Base-by-base conservation (phyloP, 2,888 invertebrate species). In the Epirrhoe alternata region DNA sequence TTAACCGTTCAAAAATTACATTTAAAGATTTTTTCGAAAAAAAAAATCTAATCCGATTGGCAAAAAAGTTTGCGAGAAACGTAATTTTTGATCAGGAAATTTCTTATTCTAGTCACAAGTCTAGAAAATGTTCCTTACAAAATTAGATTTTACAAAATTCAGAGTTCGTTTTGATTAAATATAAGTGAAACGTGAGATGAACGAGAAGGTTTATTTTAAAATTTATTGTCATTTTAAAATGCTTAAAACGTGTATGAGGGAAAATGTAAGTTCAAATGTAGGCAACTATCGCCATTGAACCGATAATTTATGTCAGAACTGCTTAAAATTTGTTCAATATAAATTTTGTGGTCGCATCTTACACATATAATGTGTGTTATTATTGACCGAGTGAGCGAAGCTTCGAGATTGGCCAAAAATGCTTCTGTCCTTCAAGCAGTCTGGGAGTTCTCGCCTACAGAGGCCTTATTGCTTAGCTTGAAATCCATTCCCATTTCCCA, bases 191-290 rank as follows among this genome's bases (percentile, higher is more conserved):
- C 82, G 85, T 83, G 84, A 51, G 74, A 77, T 79, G 77, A 77
- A 74, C 69, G 69, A 77, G 74, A 74, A 76, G 60, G 67, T 69
- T 61, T 74, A 17, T 60, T 49, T 35, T 61, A 61, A 17, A 54
- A n/a, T 80, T 81, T 88, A 90, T 89, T 89, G 89, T 90, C 90
- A 83, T 77, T 78, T 24, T 76, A 74, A 77, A 79, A 81, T 82
- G 77, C 71, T 74, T 83, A 78, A 42, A 12, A 4, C 82, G 55
- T 86, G 10, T 86, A 87, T 17, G 7, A 2, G 24, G 24, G 3
- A 24, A 24, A 24, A 24, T 24, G 1, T 24, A 24, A 24, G 3
- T 24, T 24, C 1, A 24, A 24, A 24, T 24, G 24, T 3, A 24
- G 24, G 24, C 24, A 24, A 2, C 24, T 3, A 24, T 24, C 3